Percentiles rank a stretch among this genome's conserved stretches.
phyloP scores from a whole-genome alignment of 2,113 vertebrate species.

The Strix uralensis region DNA sequence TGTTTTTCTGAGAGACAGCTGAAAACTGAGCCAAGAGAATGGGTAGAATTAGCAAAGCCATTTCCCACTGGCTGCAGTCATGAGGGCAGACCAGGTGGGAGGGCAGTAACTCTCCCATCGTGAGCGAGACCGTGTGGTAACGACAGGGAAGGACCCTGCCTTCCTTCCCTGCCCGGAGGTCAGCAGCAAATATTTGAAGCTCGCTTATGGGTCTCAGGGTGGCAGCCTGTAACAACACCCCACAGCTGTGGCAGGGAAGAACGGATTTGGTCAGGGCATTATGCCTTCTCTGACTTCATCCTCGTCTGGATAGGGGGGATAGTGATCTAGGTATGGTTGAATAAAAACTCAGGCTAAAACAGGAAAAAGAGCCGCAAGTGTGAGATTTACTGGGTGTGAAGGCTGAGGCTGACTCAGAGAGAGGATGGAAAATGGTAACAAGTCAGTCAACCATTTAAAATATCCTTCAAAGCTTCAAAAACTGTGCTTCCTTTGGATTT shows the following conservation, averaged over 20 bases:
- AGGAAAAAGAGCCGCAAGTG: neutral
- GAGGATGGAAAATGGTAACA: neutral
- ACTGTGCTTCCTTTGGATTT: neutral
- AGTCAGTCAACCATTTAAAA: neutral
- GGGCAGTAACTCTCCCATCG: neutral
- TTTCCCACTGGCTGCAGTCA: neutral
- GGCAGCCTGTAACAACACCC: neutral
- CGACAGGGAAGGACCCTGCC: neutral
- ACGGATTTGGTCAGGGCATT: accelerated
- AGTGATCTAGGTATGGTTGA: neutral
- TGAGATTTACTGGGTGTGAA: neutral
- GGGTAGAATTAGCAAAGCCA: neutral
- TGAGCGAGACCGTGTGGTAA: accelerated
- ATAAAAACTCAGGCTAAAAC: neutral
- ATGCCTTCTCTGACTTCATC: neutral
- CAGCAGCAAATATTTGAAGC: neutral
- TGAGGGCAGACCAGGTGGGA: neutral
- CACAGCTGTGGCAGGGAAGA: neutral
- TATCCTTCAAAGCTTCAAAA: neutral
- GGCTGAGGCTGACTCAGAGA: slow-evolving; percentile 15
- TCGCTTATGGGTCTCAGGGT: neutral
- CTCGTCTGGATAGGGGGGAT: accelerated
- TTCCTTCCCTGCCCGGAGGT: neutral
- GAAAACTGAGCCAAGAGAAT: neutral
- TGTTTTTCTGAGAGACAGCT: neutral